Conservation (phyloP, 2,888 invertebrate species). For the Eudasyphora cyanicolor region DNA sequence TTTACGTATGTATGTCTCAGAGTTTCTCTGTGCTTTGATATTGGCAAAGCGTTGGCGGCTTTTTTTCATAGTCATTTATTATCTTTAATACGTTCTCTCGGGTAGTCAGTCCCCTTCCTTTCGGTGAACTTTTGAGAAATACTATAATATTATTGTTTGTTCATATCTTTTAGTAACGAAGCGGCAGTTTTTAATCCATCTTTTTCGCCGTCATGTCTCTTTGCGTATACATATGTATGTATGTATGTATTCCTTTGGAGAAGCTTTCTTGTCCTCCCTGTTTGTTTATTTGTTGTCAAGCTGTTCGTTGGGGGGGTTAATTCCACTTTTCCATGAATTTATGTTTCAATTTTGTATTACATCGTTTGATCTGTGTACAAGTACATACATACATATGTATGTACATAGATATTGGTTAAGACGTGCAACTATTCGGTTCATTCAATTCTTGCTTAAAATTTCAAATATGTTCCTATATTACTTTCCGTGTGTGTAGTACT, state of each 20-base stretch:
- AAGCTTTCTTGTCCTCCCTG: background rate
- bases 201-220: background rate
- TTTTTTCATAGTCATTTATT: slow-evolving; percentile 36
- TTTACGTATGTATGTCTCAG: slow-evolving; percentile 2
- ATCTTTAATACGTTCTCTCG: background rate
- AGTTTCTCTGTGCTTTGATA: background rate
- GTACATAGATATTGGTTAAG: slow-evolving; percentile 35
- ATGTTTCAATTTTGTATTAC: background rate
- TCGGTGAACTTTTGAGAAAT: background rate
- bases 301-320: background rate
- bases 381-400: too few species aligned
- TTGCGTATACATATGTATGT: too few species aligned
- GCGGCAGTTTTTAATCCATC: slow-evolving; percentile 8
- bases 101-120: background rate
- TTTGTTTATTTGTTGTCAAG: background rate
- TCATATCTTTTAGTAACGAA: background rate
- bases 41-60: slow-evolving; percentile 38
- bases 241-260: background rate
- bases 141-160: background rate
- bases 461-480: slow-evolving; percentile 29
- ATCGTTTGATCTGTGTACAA: too few species aligned
- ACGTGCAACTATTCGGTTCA: slow-evolving; percentile 60
- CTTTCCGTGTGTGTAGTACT: slow-evolving; percentile 10
- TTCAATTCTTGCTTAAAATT: slow-evolving; percentile 40
- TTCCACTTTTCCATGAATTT: background rate